phyloP scores from a whole-genome alignment of 1,140 invertebrate species.

The Meteorus sp. region DNA sequence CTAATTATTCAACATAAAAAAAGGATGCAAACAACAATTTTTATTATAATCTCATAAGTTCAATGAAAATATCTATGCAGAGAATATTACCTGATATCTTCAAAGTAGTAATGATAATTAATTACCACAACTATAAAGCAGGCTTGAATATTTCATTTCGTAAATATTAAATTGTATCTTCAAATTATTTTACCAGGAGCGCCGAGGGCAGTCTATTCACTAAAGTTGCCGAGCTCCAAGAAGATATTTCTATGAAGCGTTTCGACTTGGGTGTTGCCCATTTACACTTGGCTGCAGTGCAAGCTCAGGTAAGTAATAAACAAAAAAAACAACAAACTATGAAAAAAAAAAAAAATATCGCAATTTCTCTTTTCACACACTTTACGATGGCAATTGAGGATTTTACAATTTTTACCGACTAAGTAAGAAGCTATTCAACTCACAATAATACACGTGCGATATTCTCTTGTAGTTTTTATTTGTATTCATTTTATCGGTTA shows the following conservation, averaged over 20 bases:
- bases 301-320: constrained; percentile 76
- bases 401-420: neutral
- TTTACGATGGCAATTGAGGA: neutral
- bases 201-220: constrained; percentile 84
- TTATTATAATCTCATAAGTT: too few relatives aligned
- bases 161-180: neutral
- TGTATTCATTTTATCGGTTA: constrained; percentile 8
- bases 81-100: too few relatives aligned
- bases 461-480: neutral
- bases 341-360: too few relatives aligned
- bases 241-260: constrained; percentile 92
- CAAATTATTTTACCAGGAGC: constrained; percentile 60
- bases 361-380: too few relatives aligned
- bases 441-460: neutral
- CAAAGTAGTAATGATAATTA: too few relatives aligned
- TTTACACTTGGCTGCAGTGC: constrained; percentile 84
- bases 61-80: neutral
- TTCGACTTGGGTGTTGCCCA: constrained; percentile 90
- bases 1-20: too few relatives aligned
- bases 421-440: neutral
- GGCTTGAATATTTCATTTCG: neutral
- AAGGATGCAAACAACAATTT: too few relatives aligned
- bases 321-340: neutral
- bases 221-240: constrained; percentile 93
- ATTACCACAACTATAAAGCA: too few relatives aligned